These are phyloP conservation scores for Apis laboriosa DNA, from an alignment of 1,140 invertebrate genomes.

Conservation along the genomic window DNA sequence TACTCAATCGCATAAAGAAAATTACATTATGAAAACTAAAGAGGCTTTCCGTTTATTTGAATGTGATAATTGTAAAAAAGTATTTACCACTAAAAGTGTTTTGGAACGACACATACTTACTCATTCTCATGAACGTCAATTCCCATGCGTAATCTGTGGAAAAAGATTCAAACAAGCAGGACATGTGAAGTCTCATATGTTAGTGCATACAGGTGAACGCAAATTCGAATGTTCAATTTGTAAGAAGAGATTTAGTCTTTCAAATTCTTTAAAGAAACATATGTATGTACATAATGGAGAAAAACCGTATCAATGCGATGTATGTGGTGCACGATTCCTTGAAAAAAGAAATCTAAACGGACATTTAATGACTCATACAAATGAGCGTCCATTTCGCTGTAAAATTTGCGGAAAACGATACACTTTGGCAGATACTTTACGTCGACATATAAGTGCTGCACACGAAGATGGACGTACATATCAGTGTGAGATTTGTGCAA, in stretches of 20 bases:
- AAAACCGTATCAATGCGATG: slow-evolving; percentile 83
- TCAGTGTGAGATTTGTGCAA: slow-evolving; percentile 74
- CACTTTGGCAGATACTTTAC: slow-evolving; percentile 71
- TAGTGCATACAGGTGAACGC: slow-evolving; percentile 86
- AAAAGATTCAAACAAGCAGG: slow-evolving; percentile 88
- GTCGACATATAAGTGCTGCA: slow-evolving; percentile 69
- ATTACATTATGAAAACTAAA: slow-evolving; percentile 33
- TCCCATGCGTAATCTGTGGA: slow-evolving; percentile 83
- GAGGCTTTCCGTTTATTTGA: slow-evolving; percentile 66
- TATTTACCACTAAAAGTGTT: slow-evolving; percentile 84
- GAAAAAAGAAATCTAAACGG: slow-evolving; percentile 76
- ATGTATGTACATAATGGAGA: slow-evolving; percentile 83
- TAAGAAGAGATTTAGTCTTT: slow-evolving; percentile 85
- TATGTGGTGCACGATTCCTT: slow-evolving; percentile 81
- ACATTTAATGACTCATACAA: slow-evolving; percentile 81
- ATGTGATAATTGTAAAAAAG: slow-evolving; percentile 82
- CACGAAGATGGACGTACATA: slow-evolving; percentile 72
- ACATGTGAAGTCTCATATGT: slow-evolving; percentile 86
- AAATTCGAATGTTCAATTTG: slow-evolving; percentile 84
- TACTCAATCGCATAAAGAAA: slow-evolving; percentile 55
- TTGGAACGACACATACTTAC: slow-evolving; percentile 83
- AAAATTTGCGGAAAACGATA: slow-evolving; percentile 79
- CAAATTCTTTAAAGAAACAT: slow-evolving; percentile 83
- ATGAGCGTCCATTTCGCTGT: slow-evolving; percentile 76
- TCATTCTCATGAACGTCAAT: slow-evolving; percentile 84